Base-by-base conservation (phyloP, 2,888 invertebrate genomes). In the Conus canariensis region DNA sequence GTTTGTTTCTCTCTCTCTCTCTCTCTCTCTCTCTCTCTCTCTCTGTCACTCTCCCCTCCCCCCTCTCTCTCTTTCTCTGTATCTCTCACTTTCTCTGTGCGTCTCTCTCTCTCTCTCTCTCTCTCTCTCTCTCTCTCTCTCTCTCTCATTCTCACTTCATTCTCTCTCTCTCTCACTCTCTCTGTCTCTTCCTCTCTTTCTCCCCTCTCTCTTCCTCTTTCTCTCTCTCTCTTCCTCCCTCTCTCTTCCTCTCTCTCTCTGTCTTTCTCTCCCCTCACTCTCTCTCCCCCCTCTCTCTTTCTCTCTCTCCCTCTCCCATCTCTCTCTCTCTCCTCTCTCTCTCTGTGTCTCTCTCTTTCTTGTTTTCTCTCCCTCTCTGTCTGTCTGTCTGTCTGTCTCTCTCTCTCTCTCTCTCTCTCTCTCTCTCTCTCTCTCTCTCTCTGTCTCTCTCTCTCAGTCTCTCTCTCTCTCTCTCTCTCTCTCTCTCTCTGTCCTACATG, bases 11-110 rank as follows among this genome's bases (percentile, higher is more conserved):
- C 10, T 30, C 77, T 25, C 25, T 25, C 56, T 56, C 56, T 82
- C 45, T 82, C 45, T 82, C 82, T 56, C 45, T 82, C 82, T 82
- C 82, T 82, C 45, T 56, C 82, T 70, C 70, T 25, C 25, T 25
- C 9, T 77, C 25, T 77, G 1, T 77, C 25, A 25, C 9, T 77
- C 77, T 25, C 25, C 14, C 56, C 14, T 16, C 56, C 45, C 56
- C 45, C 45, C 82, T 56, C 45, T 82, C 82, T 82, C 82, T 82
- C 45, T 56, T 56, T 70, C 70, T 70, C 82, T 45, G 12, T 22
- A 5, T 22, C 56, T 22, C 56, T 22, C 56, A 7, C 16, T 22
- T 9, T 16, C 56, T 19, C 82, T 56, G 3, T n/a, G 4, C 10
- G 56, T 56, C 82, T 82, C 56, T 56, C 56, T 56, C 19, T 56